Percentiles rank a stretch among this genome's conserved stretches.
phyloP scores from a whole-genome alignment of 2,888 invertebrate species.

The Thalpophila matura region DNA sequence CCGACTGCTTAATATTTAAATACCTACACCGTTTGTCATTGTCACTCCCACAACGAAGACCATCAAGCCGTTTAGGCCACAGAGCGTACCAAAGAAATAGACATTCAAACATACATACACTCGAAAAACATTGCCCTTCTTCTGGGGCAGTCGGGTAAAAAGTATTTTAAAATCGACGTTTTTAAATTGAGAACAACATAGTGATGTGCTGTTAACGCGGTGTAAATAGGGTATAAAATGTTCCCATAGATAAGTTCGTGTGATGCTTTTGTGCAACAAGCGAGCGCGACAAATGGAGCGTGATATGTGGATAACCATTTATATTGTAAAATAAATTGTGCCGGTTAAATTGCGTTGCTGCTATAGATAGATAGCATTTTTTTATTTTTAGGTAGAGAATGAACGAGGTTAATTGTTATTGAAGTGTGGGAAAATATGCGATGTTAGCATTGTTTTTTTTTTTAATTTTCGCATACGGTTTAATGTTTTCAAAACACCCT shows the following conservation, averaged over 20 bases:
- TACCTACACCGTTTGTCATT: no score
- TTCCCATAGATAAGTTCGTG: constrained; percentile 55
- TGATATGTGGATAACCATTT: constrained; percentile 71
- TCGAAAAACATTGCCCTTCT: no score
- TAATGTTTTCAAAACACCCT: background rate
- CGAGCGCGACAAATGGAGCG: constrained; percentile 72
- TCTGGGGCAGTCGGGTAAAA: no score
- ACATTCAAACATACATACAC: no score
- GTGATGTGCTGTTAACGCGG: constrained; percentile 13
- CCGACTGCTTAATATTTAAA: no score
- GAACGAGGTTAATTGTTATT: background rate
- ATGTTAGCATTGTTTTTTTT: background rate
- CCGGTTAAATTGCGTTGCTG: constrained; percentile 47
- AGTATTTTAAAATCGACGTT: background rate
- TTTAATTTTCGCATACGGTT: background rate
- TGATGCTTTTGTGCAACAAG: constrained; percentile 64
- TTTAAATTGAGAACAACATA: constrained; percentile 37
- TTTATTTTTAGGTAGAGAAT: constrained; percentile 2
- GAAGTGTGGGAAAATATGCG: background rate
- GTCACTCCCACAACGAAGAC: no score
- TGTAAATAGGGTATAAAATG: constrained; percentile 49
- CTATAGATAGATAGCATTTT: background rate
- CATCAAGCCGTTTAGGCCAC: no score
- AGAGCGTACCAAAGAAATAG: no score
- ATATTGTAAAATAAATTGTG: constrained; percentile 65